Evolutionary conservation across 2,113 vertebrate species (phyloP), one percentile per base, ranked within the genome.

Genomic region (Pseudorhombus dupliciocellatus): DNA sequence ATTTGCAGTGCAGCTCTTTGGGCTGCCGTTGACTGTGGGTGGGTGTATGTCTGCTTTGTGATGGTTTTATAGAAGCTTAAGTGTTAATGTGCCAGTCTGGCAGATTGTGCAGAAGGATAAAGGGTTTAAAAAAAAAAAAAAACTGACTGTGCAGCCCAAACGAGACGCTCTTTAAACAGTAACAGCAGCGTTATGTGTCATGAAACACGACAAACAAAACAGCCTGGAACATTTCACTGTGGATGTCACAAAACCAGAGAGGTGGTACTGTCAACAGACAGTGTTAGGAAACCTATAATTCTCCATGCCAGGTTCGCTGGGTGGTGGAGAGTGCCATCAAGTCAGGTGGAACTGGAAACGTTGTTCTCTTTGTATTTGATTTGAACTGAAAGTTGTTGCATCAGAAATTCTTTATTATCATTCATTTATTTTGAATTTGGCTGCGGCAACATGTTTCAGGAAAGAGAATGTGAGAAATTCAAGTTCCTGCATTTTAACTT

Each of bases 71-170:
- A 24, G 50, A 56, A 68, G 74, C 60, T 81, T 77, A 73, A 57
- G 74, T 64, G 48, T 66, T 76, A 52, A 72, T 84, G 72, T 79
- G 71, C 65, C 74, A 83, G 57, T 61, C 67, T 80, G 68, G 74
- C 83, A 80, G 83, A 85, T 88, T 81, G 66, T 58, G 59, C 54
- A 66, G 48, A 64, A 70, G 72, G 58, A 74, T 81, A 74, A 85
- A 84, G 31, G 72, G 55, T 77, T 87, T 64, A 28, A 81, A 64
- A n/a, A n/a, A n/a, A n/a, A n/a, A n/a, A n/a, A n/a, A n/a, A 56
- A 79, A 76, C 54, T 57, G 26, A 74, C 16, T 65, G 28, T 50
- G 40, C 7, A 24, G 59, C 50, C 46, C 8, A 22, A 59, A 62
- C 24, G 34, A 74, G 54, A 79, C 52, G 12, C 66, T 55, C 4